Conservation (phyloP, 2,888 invertebrate genomes). For the Trypoxylon attenuatum region DNA sequence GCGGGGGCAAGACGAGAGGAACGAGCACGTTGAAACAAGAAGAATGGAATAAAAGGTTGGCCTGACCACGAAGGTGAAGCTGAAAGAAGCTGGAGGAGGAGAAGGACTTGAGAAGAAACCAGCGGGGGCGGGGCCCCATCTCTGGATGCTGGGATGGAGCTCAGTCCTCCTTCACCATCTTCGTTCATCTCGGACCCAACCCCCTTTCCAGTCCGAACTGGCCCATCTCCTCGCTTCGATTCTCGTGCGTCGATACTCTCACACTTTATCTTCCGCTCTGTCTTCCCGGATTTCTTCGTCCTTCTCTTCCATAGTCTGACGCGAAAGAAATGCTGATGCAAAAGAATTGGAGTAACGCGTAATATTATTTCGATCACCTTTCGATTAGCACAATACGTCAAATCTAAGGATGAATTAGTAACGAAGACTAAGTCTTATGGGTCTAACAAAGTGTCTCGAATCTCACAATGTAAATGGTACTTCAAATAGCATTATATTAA, state of each 20-base stretch:
- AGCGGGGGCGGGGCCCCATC: conserved; percentile 69
- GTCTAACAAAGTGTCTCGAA: too few species aligned
- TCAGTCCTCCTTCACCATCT: conserved; percentile 66
- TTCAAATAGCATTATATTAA: too few species aligned
- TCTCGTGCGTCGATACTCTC: conserved; percentile 24
- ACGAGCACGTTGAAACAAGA: conserved; percentile 54
- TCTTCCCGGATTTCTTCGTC: neutral
- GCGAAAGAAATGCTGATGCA: too few species aligned
- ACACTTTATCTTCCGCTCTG: conserved; percentile 25
- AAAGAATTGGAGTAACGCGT: too few species aligned
- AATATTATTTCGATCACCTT: too few species aligned
- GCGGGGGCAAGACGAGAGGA: conserved; percentile 34
- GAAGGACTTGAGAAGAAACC: conserved; percentile 58
- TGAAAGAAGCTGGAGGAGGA: conserved; percentile 57
- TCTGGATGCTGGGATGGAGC: conserved; percentile 70
- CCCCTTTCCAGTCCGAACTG: conserved; percentile 57
- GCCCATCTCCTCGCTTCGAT: conserved; percentile 61
- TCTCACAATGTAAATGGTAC: too few species aligned
- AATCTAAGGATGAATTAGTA: too few species aligned
- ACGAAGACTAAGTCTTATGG: too few species aligned
- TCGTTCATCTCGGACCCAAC: conserved; percentile 70
- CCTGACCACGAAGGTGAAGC: conserved; percentile 55
- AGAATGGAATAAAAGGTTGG: conserved; percentile 60
- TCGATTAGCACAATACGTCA: too few species aligned
- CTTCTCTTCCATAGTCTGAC: neutral